Conservation (phyloP, 1,140 invertebrate genomes). For the Hyposmocoma kahamanoa region DNA sequence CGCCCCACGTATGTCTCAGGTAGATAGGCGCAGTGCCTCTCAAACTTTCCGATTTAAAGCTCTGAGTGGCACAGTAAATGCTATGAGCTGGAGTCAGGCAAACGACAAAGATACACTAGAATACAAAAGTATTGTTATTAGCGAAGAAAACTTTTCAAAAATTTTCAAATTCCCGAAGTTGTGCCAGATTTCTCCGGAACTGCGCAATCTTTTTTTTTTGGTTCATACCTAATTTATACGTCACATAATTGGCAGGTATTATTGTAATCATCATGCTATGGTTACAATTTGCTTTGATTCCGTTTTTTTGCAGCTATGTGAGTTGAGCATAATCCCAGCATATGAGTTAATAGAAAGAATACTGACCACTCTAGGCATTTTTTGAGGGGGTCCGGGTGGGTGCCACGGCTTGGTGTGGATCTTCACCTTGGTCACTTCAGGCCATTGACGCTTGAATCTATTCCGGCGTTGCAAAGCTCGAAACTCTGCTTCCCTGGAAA, state of each 20-base stretch:
- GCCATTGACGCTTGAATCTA: conserved; percentile 8
- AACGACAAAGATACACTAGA: too few relatives aligned
- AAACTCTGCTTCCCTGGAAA: background rate
- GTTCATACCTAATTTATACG: too few relatives aligned
- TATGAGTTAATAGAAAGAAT: background rate
- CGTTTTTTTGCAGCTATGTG: background rate
- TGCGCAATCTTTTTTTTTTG: too few relatives aligned
- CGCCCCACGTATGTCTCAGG: too few relatives aligned
- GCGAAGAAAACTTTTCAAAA: too few relatives aligned
- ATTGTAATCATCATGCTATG: background rate
- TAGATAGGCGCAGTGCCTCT: too few relatives aligned
- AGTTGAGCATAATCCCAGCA: background rate
- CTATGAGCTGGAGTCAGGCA: too few relatives aligned
- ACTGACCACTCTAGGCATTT: background rate
- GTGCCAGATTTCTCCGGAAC: too few relatives aligned
- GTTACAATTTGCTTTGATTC: background rate
- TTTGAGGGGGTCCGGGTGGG: conserved; percentile 6
- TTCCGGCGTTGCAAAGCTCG: background rate
- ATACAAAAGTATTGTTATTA: too few relatives aligned
- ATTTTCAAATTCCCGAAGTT: too few relatives aligned
- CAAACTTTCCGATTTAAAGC: too few relatives aligned
- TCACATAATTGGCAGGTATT: background rate
- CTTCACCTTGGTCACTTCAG: conserved; percentile 3
- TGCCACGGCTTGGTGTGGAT: background rate
- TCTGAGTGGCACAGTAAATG: too few relatives aligned